Conservation (phyloP, 2,888 invertebrate species). For the Dysmachus trigonus region DNA sequence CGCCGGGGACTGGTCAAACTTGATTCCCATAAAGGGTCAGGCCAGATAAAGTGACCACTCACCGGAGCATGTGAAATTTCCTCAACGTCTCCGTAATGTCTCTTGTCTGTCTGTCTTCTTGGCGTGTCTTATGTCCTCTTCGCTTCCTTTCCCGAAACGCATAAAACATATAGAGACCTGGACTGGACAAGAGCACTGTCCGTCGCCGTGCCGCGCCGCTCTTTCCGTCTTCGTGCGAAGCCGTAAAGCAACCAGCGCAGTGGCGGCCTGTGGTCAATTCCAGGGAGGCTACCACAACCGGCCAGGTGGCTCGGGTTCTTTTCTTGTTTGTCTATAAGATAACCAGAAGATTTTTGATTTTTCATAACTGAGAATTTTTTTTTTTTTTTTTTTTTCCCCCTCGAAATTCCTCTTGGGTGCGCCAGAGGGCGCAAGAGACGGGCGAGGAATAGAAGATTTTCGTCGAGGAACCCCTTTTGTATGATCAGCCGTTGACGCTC, state of each 20-base stretch:
- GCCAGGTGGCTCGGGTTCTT: constrained; percentile 22
- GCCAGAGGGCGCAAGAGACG: not conserved
- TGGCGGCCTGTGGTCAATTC: not conserved
- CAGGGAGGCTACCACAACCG: not conserved
- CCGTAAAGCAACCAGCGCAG: not conserved
- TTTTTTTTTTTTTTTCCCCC: not conserved
- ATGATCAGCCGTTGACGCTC: not conserved
- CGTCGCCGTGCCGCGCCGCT: not conserved
- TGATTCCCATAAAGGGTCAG: constrained; percentile 44
- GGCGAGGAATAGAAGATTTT: not conserved
- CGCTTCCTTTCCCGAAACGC: not conserved
- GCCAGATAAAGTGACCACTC: constrained; percentile 34
- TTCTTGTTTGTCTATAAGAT: constrained; percentile 18
- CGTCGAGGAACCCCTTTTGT: constrained; percentile 14
- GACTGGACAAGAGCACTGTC: not conserved
- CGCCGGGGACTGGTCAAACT: constrained; percentile 47
- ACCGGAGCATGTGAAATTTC: constrained; percentile 30
- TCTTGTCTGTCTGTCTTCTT: not conserved
- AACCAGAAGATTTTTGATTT: constrained; percentile 24
- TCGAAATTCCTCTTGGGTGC: not conserved
- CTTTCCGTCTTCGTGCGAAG: not conserved
- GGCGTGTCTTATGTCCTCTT: not conserved
- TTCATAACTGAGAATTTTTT: not conserved
- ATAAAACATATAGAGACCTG: not conserved
- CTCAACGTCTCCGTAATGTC: not conserved